Percentiles rank a stretch among this genome's conserved stretches.
Evolutionary conservation across 2,888 invertebrate genomes (phyloP).

Genomic region (Serrognathus titanus): DNA sequence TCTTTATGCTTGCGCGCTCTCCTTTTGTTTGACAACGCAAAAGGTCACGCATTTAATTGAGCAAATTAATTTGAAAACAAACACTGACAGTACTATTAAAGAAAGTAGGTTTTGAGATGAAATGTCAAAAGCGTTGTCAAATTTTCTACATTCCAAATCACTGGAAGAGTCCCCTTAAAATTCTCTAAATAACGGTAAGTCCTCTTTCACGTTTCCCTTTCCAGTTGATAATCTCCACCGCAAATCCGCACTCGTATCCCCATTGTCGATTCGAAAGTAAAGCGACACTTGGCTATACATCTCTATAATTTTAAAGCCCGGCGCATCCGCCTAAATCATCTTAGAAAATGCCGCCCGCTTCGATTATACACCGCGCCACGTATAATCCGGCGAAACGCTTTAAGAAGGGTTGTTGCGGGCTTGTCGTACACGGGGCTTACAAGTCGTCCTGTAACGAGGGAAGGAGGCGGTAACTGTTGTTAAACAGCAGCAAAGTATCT

Average conservation of each 20-base stretch:
- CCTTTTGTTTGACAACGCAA: background rate
- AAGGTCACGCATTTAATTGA: too few relatives aligned
- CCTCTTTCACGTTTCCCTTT: background rate
- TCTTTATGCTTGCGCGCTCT: background rate
- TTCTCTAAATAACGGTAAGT: conserved; percentile 13
- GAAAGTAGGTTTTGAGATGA: too few relatives aligned
- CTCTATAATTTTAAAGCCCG: conserved; percentile 6
- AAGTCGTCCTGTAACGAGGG: background rate
- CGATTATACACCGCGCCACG: conserved; percentile 22
- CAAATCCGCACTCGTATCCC: background rate
- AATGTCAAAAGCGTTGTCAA: conserved; percentile 18
- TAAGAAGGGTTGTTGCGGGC: conserved; percentile 21
- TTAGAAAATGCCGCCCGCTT: conserved; percentile 25
- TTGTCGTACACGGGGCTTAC: background rate
- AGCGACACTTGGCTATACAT: conserved; percentile 5
- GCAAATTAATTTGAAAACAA: too few relatives aligned
- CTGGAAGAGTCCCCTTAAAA: conserved; percentile 7
- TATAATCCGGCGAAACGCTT: conserved; percentile 24
- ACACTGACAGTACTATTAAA: too few relatives aligned
- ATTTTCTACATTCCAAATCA: conserved; percentile 14
- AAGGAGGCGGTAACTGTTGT: background rate
- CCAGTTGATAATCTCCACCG: conserved; percentile 6
- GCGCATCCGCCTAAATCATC: conserved; percentile 21
- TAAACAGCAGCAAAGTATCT: background rate
- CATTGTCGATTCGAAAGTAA: background rate